Evolutionary conservation across 2,797 vertebrate species (phyloP), one percentile per base, ranked within the genome.

Genomic region (Rhyacichthys aspro): DNA sequence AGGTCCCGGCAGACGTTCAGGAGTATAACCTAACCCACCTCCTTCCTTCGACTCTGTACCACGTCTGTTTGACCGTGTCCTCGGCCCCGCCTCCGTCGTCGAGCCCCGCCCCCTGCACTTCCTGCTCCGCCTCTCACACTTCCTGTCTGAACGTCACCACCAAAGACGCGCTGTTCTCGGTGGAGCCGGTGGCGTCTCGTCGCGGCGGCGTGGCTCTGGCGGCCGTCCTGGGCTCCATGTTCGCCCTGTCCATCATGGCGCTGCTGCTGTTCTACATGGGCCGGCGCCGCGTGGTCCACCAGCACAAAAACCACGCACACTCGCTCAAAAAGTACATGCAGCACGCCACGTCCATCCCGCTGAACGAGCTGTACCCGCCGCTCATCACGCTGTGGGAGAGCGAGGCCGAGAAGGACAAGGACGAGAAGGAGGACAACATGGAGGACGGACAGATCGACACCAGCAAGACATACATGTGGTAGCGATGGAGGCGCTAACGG

Each of bases 11-110:
- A 0, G 93, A 93, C 1, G 91, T 94, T 55, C 92, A 92, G 78
- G 93, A 95, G 81, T 94, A 94, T 44, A 94, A 94, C 42, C 89
- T 94, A 37, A 94, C 93, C 0, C 94, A 93, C 82, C 91, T 94
- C 19, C 85, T 93, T 52, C 94, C 93, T 9, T 88, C 91, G 28
- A 94, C 93, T 0, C 86, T 89, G 65, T 94, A 94, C 69, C 90
- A 89, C 19, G 90, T 94, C 66, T 94, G 93, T 71, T 89, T 94
- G 50, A 93, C 91, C 8, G 85, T 94, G 58, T 89, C 87, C 9
- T 85, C 88, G 14, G 80, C 52, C 7, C n/a, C 73, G 7, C 49
- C 83, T 0, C 55, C 73, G 11, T 63, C 77, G 36, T 58, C 62
- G 71, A 72, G 3, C 67, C 67, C 19, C 42, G 11, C 33, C 52